Base-by-base conservation (phyloP, 2,888 invertebrate genomes). In the Zootermopsis nevadensis region DNA sequence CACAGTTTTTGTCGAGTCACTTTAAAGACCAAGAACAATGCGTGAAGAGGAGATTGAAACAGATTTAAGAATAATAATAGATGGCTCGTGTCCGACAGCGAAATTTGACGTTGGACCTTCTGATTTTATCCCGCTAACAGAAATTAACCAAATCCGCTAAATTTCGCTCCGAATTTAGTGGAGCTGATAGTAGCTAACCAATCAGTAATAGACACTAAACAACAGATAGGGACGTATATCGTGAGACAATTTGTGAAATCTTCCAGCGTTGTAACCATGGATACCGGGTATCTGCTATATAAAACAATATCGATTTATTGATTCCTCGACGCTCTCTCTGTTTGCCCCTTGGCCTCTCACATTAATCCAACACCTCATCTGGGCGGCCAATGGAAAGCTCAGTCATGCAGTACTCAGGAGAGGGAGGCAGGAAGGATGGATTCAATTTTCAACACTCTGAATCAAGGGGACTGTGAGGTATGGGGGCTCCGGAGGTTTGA, bases 291-390 rank as follows among this genome's bases (percentile, higher is more conserved):
- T n/a, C 38, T 48, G 10, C 27, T 76, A 77, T 77, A 77, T 77
- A 77, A 77, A 55, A 48, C 77, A 53, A 53, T 55, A 77, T 77
- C 77, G 77, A 77, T 77, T 77, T 77, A 77, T 77, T 33, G 77
- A 76, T 38, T 76, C 42, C 48, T 48, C 35, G 27, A 38, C 27
- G 74, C 74, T 42, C 74, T 35, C 33, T 31, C 72, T 74, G 72
- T 33, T 38, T 42, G 38, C 48, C 76, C 42, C 76, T 35, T 60
- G 60, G 60, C 60, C 60, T 60, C 60, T 60, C 60, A 76, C 77
- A 77, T 77, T 77, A 77, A 77, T 77, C 77, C 77, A 77, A 42
- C 77, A 77, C 77, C 77, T 77, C 77, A 77, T 77, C 77, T 77
- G 55, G 55, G 55, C 76, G 48, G 42, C 76, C 76, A 76, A 76